Percentiles rank a stretch among this genome's conserved stretches.
Evolutionary conservation across 1,140 invertebrate genomes (phyloP).

Genomic region (Leguminivora glycinivorella): DNA sequence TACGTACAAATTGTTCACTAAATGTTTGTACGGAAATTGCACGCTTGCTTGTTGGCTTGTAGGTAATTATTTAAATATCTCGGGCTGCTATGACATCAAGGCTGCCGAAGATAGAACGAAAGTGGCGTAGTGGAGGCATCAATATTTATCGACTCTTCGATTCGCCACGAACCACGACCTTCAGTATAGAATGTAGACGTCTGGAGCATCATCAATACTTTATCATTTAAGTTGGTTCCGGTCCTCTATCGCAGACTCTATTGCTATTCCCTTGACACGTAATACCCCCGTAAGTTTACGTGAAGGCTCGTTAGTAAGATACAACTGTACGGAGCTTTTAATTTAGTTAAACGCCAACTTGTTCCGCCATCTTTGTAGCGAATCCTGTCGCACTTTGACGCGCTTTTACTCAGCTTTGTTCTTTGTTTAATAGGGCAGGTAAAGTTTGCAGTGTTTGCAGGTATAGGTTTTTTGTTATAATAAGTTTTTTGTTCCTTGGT

Average conservation of each 20-base stretch:
- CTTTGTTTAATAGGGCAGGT: constrained; percentile 5
- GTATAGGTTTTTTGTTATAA: no score
- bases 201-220: no score
- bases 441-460: not conserved
- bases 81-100: no score
- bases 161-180: no score
- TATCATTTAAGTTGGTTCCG: not conserved
- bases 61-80: no score
- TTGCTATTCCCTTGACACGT: not conserved
- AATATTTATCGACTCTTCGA: no score
- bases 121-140: no score
- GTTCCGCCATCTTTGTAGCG: constrained; percentile 26
- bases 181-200: no score
- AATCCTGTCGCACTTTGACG: constrained; percentile 12
- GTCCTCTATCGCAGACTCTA: not conserved
- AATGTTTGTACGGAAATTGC: no score
- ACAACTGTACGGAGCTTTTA: constrained; percentile 27
- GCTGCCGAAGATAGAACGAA: no score
- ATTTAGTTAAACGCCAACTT: constrained; percentile 22
- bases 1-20: no score
- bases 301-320: constrained; percentile 24
- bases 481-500: not conserved
- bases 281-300: not conserved
- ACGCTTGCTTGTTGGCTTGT: no score
- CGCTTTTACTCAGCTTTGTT: constrained; percentile 11